Percentiles rank a stretch among this genome's conserved stretches.
These are phyloP conservation scores for Pimpla rufipes DNA, from an alignment of 2,888 invertebrate genomes.

Conservation along the genomic window DNA sequence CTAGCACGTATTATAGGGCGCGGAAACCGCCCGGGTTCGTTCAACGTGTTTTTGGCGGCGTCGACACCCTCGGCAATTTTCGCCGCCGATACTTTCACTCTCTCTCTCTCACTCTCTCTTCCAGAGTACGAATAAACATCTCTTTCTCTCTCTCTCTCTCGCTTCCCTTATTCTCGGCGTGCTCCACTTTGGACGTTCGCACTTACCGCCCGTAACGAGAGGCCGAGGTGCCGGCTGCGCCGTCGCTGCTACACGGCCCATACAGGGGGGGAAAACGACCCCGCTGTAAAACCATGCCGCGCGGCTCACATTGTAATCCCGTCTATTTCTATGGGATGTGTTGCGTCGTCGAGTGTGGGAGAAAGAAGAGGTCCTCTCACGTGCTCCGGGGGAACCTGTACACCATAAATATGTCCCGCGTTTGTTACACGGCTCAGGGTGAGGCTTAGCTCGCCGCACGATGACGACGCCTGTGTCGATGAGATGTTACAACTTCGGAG, in stretches of 20 bases:
- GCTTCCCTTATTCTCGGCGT: too few relatives aligned
- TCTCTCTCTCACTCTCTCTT: conserved; percentile 52
- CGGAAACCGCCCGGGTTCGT: conserved; percentile 25
- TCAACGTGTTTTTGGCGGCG: conserved; percentile 37
- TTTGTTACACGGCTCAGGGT: not conserved
- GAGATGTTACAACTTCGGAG: too few relatives aligned
- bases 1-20: conserved; percentile 55
- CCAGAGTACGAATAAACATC: too few relatives aligned
- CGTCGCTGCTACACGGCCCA: not conserved
- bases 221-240: conserved; percentile 7
- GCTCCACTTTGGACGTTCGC: conserved; percentile 41
- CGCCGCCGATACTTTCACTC: conserved; percentile 57
- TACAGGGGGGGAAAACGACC: conserved; percentile 26
- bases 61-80: conserved; percentile 59
- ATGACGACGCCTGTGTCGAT: too few relatives aligned
- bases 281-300: conserved; percentile 34
- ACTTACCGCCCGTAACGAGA: conserved; percentile 41
- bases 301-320: conserved; percentile 30
- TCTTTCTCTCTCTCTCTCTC: conserved; percentile 51
- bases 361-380: conserved; percentile 14
- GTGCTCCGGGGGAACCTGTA: conserved; percentile 16
- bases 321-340: conserved; percentile 27
- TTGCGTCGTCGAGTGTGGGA: conserved; percentile 10
- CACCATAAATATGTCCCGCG: conserved; percentile 11
- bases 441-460: not conserved